A percentile compares a stretch with the other conserved stretches of the same genome.
These are phyloP conservation scores for Cisticola juncidis DNA, from an alignment of 2,113 vertebrate species.

Conservation along the genomic window DNA sequence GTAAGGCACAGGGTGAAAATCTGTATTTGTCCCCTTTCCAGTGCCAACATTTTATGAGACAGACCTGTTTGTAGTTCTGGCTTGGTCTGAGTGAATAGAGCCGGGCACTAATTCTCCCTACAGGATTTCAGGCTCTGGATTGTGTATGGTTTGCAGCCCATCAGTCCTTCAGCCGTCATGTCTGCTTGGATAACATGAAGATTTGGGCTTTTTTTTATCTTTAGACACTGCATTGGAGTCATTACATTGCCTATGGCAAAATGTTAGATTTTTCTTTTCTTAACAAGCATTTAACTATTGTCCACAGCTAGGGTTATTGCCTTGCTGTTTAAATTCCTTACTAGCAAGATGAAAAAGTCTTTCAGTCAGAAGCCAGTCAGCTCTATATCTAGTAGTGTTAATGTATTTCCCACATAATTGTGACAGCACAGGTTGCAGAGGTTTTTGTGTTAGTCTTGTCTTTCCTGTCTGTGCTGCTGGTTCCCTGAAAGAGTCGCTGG, in stretches of 20 bases:
- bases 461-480: neutral
- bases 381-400: neutral
- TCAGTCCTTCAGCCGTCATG: neutral
- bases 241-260: neutral
- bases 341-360: neutral
- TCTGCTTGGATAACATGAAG: neutral
- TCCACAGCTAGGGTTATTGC: neutral
- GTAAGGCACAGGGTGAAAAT: neutral
- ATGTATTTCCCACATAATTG: neutral
- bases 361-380: neutral
- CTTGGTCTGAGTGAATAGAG: neutral
- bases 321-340: neutral
- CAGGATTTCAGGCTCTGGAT: neutral
- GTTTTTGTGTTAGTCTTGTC: neutral
- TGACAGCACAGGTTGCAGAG: neutral
- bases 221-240: neutral
- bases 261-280: neutral
- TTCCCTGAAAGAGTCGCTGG: neutral
- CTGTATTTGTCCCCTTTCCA: neutral
- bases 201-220: neutral
- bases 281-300: neutral
- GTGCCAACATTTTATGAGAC: fast-evolving
- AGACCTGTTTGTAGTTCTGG: fast-evolving
- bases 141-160: neutral
- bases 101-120: neutral